Percentiles rank a stretch among this genome's conserved stretches.
phyloP scores from a whole-genome alignment of 2,888 invertebrate genomes.

The Plutella xylostella region DNA sequence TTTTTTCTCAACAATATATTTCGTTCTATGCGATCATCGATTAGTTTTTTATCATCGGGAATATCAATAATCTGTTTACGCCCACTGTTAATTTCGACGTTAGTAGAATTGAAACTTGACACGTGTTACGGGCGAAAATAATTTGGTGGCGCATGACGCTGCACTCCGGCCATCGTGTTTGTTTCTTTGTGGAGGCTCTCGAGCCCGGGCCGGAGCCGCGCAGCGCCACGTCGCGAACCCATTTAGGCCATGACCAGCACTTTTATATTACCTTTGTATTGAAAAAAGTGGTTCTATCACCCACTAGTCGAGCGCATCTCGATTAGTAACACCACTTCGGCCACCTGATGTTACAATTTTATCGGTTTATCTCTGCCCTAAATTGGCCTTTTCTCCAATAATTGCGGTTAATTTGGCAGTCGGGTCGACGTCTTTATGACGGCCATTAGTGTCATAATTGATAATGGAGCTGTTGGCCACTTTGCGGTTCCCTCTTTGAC shows the following conservation, averaged over 20 bases:
- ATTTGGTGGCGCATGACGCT: constrained; percentile 61
- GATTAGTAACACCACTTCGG: constrained; percentile 12
- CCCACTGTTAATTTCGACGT: constrained; percentile 68
- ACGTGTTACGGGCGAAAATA: constrained; percentile 67
- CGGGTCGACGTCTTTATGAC: constrained; percentile 10
- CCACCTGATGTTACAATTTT: constrained; percentile 40
- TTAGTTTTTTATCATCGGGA: constrained; percentile 65
- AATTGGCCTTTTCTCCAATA: constrained; percentile 34
- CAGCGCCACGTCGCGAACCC: constrained; percentile 11
- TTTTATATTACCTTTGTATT: constrained; percentile 63
- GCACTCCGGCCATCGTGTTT: constrained; percentile 60
- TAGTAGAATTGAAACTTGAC: constrained; percentile 67
- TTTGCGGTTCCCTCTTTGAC: constrained; percentile 4
- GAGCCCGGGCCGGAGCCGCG: constrained; percentile 41
- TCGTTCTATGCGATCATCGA: constrained; percentile 61
- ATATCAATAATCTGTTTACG: constrained; percentile 69
- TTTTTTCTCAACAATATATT: constrained; percentile 49
- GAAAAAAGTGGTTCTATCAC: constrained; percentile 33
- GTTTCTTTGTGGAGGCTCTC: constrained; percentile 53
- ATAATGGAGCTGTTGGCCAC: constrained; percentile 37
- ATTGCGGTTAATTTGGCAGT: constrained; percentile 47
- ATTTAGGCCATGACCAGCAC: constrained; percentile 39
- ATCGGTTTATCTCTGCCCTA: constrained; percentile 27
- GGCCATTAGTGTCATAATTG: constrained; percentile 37
- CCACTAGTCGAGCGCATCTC: constrained; percentile 13